A percentile compares a stretch with the other conserved stretches of the same genome.
phyloP scores from a whole-genome alignment of 2,113 vertebrate genomes.

The Colossoma macropomum region DNA sequence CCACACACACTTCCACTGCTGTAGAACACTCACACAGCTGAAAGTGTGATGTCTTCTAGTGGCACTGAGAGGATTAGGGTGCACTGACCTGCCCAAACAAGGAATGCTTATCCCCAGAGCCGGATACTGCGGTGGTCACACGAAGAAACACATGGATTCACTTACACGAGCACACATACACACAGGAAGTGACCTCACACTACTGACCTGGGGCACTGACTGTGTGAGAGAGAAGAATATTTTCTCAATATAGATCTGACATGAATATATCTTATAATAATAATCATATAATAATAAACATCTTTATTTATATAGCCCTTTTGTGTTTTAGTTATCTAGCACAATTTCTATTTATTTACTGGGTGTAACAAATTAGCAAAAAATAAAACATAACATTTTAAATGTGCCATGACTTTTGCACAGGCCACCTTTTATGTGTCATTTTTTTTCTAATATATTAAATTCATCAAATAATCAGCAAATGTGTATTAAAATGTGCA shows the following conservation, averaged over 20 bases:
- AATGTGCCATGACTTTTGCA: too few relatives aligned
- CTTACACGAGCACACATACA: slow-evolving; percentile 31
- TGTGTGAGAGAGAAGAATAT: slow-evolving; percentile 3
- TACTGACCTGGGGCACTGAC: slow-evolving; percentile 12
- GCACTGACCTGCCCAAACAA: slow-evolving; percentile 18
- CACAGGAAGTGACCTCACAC: slow-evolving; percentile 46
- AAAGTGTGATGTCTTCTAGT: background rate
- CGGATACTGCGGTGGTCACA: background rate
- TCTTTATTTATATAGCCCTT: too few relatives aligned
- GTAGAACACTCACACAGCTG: background rate
- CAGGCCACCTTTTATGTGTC: too few relatives aligned
- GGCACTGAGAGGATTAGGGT: background rate
- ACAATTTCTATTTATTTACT: too few relatives aligned
- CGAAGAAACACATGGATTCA: slow-evolving; percentile 45
- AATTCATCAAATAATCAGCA: too few relatives aligned
- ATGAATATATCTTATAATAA: slow-evolving; percentile 2
- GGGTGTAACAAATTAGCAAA: too few relatives aligned
- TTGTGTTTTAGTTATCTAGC: too few relatives aligned
- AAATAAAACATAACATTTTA: too few relatives aligned
- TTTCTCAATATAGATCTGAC: background rate
- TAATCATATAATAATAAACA: too few relatives aligned
- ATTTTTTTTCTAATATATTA: too few relatives aligned
- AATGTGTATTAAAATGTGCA: too few relatives aligned
- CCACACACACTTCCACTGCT: background rate
- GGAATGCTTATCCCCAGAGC: slow-evolving; percentile 1